Conservation (phyloP, 2,888 invertebrate species). For the Auanema freiburgensis region DNA sequence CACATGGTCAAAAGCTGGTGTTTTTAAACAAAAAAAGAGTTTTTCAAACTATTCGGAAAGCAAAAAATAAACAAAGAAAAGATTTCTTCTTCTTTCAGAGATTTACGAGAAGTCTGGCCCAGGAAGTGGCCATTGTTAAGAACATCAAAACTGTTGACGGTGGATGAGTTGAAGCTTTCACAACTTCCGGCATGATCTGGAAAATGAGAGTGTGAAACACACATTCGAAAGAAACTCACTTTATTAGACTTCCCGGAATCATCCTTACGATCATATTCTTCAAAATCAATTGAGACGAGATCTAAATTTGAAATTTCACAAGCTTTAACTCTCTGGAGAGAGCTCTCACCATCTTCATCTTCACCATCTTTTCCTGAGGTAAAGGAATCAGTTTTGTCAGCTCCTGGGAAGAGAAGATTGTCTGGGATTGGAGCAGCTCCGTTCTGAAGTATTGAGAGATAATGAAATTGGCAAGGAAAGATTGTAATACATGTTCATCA, state of each 20-base stretch:
- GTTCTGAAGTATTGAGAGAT: not conserved
- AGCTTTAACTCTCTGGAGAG: slow-evolving; percentile 1
- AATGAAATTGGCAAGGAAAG: not conserved
- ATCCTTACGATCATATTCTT: slow-evolving; percentile 35
- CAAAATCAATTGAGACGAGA: slow-evolving; percentile 47
- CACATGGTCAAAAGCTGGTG: no score
- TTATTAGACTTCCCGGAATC: not conserved
- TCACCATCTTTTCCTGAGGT: slow-evolving; percentile 37
- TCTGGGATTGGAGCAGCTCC: slow-evolving; percentile 38
- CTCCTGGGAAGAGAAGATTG: slow-evolving; percentile 42
- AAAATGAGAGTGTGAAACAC: slow-evolving; percentile 5
- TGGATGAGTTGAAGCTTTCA: slow-evolving; percentile 27
- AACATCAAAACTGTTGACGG: slow-evolving; percentile 39
- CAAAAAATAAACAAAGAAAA: no score
- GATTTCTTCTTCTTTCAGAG: slow-evolving; percentile 17
- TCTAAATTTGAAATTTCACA: slow-evolving; percentile 27
- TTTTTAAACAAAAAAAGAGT: no score
- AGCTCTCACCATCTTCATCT: slow-evolving; percentile 21
- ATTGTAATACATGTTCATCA: not conserved
- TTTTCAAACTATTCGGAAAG: no score
- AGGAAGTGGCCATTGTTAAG: slow-evolving; percentile 46
- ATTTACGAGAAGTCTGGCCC: slow-evolving; percentile 35
- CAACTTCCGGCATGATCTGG: slow-evolving; percentile 18
- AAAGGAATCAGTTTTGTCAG: slow-evolving; percentile 37
- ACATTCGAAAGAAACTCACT: not conserved